phyloP scores from a whole-genome alignment of 2,113 vertebrate species.

The Callocephalon fimbriatum region DNA sequence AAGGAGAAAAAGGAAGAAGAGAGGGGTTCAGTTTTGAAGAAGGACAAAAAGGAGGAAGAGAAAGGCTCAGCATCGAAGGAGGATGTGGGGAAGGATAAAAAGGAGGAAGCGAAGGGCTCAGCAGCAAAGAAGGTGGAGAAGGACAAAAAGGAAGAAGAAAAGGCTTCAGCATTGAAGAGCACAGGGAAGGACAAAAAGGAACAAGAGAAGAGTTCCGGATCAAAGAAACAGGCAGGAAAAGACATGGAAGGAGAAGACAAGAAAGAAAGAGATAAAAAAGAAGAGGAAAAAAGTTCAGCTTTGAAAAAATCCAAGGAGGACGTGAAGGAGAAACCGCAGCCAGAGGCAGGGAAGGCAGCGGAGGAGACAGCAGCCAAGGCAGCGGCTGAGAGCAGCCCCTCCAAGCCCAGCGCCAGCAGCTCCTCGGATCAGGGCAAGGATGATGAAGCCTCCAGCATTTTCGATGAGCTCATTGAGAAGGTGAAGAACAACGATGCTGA shows the following conservation, averaged over 20 bases:
- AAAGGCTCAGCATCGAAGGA: neutral
- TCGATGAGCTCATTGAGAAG: conserved; percentile 90
- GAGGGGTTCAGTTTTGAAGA: neutral
- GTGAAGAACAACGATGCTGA: conserved; percentile 86
- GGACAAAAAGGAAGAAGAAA: conserved; percentile 44
- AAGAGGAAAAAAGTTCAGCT: conserved; percentile 46
- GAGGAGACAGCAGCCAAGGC: conserved; percentile 1
- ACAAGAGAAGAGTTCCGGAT: neutral
- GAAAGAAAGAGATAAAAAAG: conserved; percentile 59
- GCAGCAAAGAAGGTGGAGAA: neutral
- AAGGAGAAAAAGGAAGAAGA: conserved; percentile 64
- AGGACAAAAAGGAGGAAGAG: neutral
- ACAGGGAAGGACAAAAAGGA: neutral
- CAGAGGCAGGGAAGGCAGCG: neutral
- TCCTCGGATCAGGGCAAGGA: conserved; percentile 69
- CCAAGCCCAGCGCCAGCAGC: conserved; percentile 3
- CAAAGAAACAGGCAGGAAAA: conserved; percentile 20
- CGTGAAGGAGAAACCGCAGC: neutral
- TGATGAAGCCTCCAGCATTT: conserved; percentile 87
- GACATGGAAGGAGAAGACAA: conserved; percentile 35
- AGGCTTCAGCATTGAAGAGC: neutral
- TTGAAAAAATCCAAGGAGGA: neutral
- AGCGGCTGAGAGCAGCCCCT: neutral
- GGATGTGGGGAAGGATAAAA: conserved; percentile 28
- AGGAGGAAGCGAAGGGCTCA: conserved; percentile 46